These are phyloP conservation scores for Melanogrammus aeglefinus DNA, from an alignment of 2,797 vertebrate genomes.

Conservation along the genomic window DNA sequence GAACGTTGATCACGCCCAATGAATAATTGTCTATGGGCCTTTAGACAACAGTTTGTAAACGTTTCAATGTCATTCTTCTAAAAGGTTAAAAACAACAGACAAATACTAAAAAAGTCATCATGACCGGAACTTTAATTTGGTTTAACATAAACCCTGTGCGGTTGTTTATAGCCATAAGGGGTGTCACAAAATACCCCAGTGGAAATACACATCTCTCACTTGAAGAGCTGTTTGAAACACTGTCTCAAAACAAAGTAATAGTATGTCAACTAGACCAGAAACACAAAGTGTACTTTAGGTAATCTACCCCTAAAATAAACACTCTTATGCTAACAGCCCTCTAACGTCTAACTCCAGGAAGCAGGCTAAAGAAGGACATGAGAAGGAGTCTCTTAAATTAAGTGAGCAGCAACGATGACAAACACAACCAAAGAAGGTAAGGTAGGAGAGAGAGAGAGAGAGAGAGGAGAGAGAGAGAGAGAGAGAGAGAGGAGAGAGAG, in stretches of 20 bases:
- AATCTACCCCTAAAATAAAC: background rate
- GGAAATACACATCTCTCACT: background rate
- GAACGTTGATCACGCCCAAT: background rate
- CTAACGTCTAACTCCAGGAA: background rate
- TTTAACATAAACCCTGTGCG: background rate
- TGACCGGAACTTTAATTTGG: background rate
- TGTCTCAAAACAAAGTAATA: background rate
- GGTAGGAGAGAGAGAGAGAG: conserved; percentile 11
- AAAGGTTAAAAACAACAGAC: background rate
- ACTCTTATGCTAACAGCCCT: background rate
- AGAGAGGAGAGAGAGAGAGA: conserved; percentile 1
- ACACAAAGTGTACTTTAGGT: background rate
- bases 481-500: background rate
- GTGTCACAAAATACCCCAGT: background rate
- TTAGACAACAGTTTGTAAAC: background rate
- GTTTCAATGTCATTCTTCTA: conserved; percentile 3
- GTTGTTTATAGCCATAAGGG: background rate
- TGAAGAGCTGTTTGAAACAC: background rate
- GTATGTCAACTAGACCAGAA: background rate
- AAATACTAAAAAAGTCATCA: background rate
- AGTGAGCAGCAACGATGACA: conserved; percentile 61
- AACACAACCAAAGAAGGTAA: conserved; percentile 75
- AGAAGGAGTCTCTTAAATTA: conserved; percentile 66
- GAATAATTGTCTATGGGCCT: background rate
- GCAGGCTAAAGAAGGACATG: background rate